A percentile compares a stretch with the other conserved stretches of the same genome.
These are phyloP conservation scores for Himantopus leucocephalus DNA, from an alignment of 2,113 vertebrate genomes.

Conservation along the genomic window DNA sequence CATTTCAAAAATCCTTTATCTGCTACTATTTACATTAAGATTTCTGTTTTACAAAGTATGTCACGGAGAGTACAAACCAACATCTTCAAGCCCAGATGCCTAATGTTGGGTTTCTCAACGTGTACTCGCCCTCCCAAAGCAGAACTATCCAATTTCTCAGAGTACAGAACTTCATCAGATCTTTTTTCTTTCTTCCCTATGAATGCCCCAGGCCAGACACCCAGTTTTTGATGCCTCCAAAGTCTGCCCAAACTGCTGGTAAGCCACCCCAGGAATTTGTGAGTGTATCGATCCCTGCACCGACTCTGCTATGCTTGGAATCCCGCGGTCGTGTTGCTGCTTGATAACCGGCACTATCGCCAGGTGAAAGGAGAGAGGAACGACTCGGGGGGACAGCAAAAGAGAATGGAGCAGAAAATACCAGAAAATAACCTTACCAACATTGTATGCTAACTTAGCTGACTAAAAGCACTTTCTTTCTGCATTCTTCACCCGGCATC, in stretches of 20 bases:
- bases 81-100: not conserved
- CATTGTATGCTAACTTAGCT: not conserved
- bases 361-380: not conserved
- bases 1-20: not conserved
- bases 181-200: not conserved
- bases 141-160: not conserved
- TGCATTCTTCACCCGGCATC: not conserved
- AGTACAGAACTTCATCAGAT: not conserved
- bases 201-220: not conserved
- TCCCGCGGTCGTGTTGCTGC: not conserved
- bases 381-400: not conserved
- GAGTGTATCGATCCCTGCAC: not conserved
- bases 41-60: not conserved
- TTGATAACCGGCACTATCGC: not conserved
- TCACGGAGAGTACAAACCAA: not conserved
- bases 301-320: not conserved
- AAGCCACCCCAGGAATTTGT: not conserved
- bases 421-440: not conserved
- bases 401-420: not conserved
- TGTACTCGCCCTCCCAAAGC: not conserved
- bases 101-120: not conserved
- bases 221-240: not conserved
- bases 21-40: constrained; percentile 3
- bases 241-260: not conserved
- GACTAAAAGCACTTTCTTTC: not conserved